phyloP scores from a whole-genome alignment of 2,113 vertebrate genomes.

The Abramis brama region DNA sequence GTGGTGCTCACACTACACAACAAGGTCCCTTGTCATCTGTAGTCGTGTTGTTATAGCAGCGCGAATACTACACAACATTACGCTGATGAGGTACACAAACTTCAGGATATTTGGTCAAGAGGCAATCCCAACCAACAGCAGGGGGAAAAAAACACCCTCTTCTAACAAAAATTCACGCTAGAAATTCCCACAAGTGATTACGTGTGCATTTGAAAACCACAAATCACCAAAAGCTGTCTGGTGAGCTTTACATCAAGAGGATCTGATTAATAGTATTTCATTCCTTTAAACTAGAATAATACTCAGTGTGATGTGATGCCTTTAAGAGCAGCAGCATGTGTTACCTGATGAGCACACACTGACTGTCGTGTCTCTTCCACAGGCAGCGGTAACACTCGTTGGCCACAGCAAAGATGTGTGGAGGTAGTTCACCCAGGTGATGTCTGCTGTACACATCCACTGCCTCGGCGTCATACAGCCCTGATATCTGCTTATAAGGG shows the following conservation, averaged over 20 bases:
- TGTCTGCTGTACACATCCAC: slow-evolving; percentile 86
- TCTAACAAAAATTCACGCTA: too few relatives aligned
- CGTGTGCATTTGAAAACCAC: background rate
- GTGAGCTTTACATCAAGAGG: background rate
- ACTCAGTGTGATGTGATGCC: background rate
- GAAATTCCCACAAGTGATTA: too few relatives aligned
- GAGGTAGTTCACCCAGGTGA: slow-evolving; percentile 89
- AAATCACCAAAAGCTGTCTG: background rate
- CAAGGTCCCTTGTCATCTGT: too few relatives aligned
- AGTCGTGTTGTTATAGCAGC: too few relatives aligned
- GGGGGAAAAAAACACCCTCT: too few relatives aligned
- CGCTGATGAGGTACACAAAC: too few relatives aligned
- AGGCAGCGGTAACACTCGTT: slow-evolving; percentile 94
- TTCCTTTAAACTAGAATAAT: background rate
- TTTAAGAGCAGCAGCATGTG: background rate
- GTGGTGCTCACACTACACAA: too few relatives aligned
- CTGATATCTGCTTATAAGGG: slow-evolving; percentile 85
- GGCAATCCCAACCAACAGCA: too few relatives aligned
- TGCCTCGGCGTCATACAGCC: slow-evolving; percentile 79
- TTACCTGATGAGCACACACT: slow-evolving; percentile 95
- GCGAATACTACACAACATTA: too few relatives aligned
- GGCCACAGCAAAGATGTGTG: slow-evolving; percentile 91
- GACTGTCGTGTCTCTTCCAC: slow-evolving; percentile 93
- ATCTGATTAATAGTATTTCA: background rate
- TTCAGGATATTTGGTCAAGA: too few relatives aligned